Evolutionary conservation across 1,140 invertebrate species (phyloP).

Genomic region (Drosophila nasuta): DNA sequence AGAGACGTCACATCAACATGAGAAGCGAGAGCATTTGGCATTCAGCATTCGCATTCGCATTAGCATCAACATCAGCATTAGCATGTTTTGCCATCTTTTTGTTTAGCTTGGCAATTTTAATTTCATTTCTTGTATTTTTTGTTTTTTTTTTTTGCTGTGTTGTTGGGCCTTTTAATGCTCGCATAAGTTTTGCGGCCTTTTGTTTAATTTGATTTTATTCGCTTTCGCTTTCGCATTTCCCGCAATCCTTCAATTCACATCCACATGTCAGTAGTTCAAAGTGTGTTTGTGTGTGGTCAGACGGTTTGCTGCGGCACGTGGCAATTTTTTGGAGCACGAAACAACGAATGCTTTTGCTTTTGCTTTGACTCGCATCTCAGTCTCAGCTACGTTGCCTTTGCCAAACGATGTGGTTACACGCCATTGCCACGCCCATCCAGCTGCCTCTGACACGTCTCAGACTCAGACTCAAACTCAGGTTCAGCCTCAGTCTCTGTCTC

Average conservation of each 20-base stretch:
- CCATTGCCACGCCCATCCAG: conserved; percentile 27
- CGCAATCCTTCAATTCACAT: conserved; percentile 47
- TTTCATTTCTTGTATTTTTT: neutral
- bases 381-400: conserved; percentile 6
- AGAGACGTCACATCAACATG: conserved; percentile 14
- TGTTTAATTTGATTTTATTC: conserved; percentile 55
- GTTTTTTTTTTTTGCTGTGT: no score
- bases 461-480: no score
- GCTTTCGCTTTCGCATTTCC: conserved; percentile 40
- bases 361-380: neutral
- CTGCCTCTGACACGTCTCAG: conserved; percentile 1
- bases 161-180: conserved; percentile 4
- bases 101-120: conserved; percentile 33
- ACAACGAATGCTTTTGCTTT: no score
- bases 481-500: no score
- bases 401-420: conserved; percentile 50
- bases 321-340: conserved; percentile 11
- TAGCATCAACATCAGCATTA: conserved; percentile 8
- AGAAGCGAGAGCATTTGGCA: neutral
- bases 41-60: conserved; percentile 3
- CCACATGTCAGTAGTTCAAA: conserved; percentile 43
- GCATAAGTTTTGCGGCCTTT: conserved; percentile 30
- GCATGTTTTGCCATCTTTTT: conserved; percentile 23
- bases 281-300: conserved; percentile 32
- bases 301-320: conserved; percentile 49